phyloP scores from a whole-genome alignment of 30 jellyfish, hydroid and myxozoan genomes.

The Aurelia sp. region DNA sequence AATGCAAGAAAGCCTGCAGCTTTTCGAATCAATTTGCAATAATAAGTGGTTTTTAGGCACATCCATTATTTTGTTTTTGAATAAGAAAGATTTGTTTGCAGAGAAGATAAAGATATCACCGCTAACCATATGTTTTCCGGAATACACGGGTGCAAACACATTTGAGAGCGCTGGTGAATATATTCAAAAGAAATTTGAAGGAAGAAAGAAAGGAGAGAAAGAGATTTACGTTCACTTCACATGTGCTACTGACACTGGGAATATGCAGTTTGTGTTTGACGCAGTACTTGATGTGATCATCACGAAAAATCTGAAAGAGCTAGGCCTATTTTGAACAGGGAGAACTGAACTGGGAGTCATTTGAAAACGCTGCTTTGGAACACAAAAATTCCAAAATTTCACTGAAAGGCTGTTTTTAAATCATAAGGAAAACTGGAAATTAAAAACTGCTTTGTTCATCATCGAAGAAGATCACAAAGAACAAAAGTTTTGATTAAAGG shows the following conservation, averaged over 20 bases:
- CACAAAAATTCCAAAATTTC: too few species aligned
- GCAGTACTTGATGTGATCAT: conserved; percentile 45
- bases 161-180: conserved; percentile 51
- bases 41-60: conserved; percentile 57
- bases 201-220: conserved; percentile 36
- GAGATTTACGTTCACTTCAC: conserved; percentile 53
- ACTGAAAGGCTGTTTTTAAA: too few species aligned
- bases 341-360: too few species aligned
- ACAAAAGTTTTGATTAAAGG: too few species aligned
- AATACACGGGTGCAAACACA: conserved; percentile 48
- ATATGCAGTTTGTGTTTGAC: conserved; percentile 43
- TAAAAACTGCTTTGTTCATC: too few species aligned
- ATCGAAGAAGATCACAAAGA: too few species aligned
- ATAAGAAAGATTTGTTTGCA: conserved; percentile 69
- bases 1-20: conserved; percentile 59
- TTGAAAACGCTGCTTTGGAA: too few species aligned
- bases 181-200: conserved; percentile 38
- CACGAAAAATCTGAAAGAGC: conserved; percentile 84
- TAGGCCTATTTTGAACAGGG: conserved; percentile 62
- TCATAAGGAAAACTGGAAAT: too few species aligned
- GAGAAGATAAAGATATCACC: conserved; percentile 62
- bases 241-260: conserved; percentile 71
- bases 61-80: conserved; percentile 54
- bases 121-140: conserved; percentile 53
- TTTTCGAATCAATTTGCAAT: conserved; percentile 65